Percentiles rank a stretch among this genome's conserved stretches.
Conservation (phyloP, 2,888 invertebrate genomes). For the Clusia tigrina region DNA sequence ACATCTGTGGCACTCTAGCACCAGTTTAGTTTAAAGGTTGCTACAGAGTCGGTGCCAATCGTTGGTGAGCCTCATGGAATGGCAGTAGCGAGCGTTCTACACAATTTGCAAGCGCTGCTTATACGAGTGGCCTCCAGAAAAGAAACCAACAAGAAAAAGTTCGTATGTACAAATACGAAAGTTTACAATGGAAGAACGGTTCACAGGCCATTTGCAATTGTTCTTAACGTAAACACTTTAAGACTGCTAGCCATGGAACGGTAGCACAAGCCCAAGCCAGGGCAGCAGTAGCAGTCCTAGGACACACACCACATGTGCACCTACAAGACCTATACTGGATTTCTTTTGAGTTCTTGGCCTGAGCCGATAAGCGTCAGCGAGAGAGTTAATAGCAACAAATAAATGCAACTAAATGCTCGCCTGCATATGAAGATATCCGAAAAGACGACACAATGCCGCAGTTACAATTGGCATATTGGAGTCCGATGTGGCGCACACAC, state of each 20-base stretch:
- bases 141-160: conserved; percentile 22
- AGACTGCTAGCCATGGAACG: neutral
- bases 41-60: too few relatives aligned
- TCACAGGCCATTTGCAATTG: conserved; percentile 16
- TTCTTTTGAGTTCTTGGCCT: neutral
- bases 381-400: conserved; percentile 65
- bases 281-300: neutral
- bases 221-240: conserved; percentile 3
- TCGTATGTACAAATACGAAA: conserved; percentile 29
- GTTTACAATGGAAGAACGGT: conserved; percentile 25
- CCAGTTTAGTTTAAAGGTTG: conserved; percentile 9
- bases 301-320: neutral
- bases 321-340: neutral
- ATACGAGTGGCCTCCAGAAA: conserved; percentile 18
- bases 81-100: conserved; percentile 31
- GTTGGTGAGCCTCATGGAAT: neutral
- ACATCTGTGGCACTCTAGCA: conserved; percentile 21
- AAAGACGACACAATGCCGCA: conserved; percentile 61
- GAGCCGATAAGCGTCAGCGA: conserved; percentile 57
- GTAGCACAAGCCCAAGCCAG: neutral
- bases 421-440: conserved; percentile 63
- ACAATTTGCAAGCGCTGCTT: conserved; percentile 38
- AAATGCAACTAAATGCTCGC: conserved; percentile 63
- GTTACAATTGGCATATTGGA: conserved; percentile 60
- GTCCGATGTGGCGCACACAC: conserved; percentile 30